Base-by-base conservation (phyloP, 2,797 vertebrate species). In the Mionectes olivaceus region DNA sequence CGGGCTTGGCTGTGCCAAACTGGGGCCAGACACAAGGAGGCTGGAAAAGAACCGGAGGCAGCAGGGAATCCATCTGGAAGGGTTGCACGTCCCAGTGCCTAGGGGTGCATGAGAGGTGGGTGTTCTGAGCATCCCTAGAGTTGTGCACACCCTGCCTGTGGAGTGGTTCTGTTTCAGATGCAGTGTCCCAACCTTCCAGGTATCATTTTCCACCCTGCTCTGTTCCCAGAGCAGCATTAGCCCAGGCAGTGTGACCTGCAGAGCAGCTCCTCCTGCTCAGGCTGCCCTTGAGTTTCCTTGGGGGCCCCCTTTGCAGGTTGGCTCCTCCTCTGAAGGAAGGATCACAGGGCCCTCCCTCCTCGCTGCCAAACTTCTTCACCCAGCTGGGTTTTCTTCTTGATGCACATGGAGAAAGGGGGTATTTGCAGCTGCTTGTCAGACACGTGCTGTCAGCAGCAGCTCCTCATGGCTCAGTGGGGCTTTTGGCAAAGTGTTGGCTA, bases 261-360 rank as follows among this genome's bases (percentile, higher is more conserved):
- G 37, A 44, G 43, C 2, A 0, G n/a, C 41, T 83, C 50, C 50
- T 43, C n/a, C 0, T 0, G 32, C 61, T 60, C 33, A 21, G 47
- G 32, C 52, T 70, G 39, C 47, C 33, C 53, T 43, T 1, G 1
- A 23, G 32, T 19, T 84, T n/a, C 53, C 47, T 30, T 85, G 15
- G 43, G 4, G 4, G 47, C 1, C 1, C 37, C 56, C 7, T 1
- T 1, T 59, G 63, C 15, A 24, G 33, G 22, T 33, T 56, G 35
- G 56, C 65, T 61, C 37, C 43, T 39, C 22, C 50, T 69, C 11
- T 2, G 24, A 33, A 69, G 41, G 53, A 53, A 57, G 22, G 49
- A 28, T 53, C 50, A 28, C 0, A 0, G 10, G 5, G 15, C 21
- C 9, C 9, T 69, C 4, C 12, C 11, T 93, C 44, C 63, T 83